Percentiles rank a stretch among this genome's conserved stretches.
These are phyloP conservation scores for Heliconius himera DNA, from an alignment of 1,140 invertebrate species.

Conservation along the genomic window DNA sequence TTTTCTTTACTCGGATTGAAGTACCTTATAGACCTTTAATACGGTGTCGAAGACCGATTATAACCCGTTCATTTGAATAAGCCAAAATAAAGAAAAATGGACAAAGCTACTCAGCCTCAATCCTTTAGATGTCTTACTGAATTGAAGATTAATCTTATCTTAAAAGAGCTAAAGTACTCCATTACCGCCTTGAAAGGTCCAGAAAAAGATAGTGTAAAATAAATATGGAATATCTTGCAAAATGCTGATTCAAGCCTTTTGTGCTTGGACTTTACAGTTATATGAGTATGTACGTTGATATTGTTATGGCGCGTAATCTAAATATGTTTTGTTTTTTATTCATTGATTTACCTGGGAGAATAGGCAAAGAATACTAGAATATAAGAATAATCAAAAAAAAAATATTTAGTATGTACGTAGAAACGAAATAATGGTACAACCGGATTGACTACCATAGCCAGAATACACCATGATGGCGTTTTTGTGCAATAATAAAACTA, in stretches of 20 bases:
- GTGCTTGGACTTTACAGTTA: background rate
- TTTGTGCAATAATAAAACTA: background rate
- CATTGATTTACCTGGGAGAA: no score
- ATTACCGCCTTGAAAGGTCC: conserved; percentile 36
- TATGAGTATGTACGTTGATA: background rate
- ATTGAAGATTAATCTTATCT: conserved; percentile 44
- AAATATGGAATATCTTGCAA: conserved; percentile 22
- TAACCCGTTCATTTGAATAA: conserved; percentile 64
- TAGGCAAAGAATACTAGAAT: no score
- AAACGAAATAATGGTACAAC: no score
- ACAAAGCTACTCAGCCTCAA: conserved; percentile 29
- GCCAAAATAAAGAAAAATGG: conserved; percentile 51
- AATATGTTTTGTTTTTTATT: background rate
- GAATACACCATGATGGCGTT: background rate
- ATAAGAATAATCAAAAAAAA: no score
- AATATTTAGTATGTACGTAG: no score
- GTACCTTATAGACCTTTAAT: conserved; percentile 46
- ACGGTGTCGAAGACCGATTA: conserved; percentile 56
- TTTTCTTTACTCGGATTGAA: conserved; percentile 26
- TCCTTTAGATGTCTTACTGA: conserved; percentile 33
- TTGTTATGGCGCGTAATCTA: background rate
- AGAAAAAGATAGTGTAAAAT: conserved; percentile 27
- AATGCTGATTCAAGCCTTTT: conserved; percentile 5
- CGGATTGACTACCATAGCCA: no score
- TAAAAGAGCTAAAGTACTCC: conserved; percentile 37